These are phyloP conservation scores for Agrenia bidenticulata DNA, from an alignment of 2,888 invertebrate species.

Conservation along the genomic window DNA sequence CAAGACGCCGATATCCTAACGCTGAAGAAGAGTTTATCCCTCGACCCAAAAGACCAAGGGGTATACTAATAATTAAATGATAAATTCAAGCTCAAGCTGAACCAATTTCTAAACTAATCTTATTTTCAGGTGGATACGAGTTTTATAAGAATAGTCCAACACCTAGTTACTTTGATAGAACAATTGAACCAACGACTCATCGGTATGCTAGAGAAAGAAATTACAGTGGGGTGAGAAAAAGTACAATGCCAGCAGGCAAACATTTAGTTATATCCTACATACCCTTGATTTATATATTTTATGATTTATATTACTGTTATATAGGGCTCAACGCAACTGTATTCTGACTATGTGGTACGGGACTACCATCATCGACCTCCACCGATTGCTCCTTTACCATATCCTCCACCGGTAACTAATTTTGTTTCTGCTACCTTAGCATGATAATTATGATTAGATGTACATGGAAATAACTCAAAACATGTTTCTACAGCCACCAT, in stretches of 20 bases:
- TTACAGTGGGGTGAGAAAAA: slow-evolving; percentile 24
- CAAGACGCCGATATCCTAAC: slow-evolving; percentile 38
- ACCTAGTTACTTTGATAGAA: slow-evolving; percentile 27
- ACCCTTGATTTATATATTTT: neutral
- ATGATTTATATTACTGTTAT: slow-evolving; percentile 1
- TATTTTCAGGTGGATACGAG: slow-evolving; percentile 31
- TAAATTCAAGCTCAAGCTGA: slow-evolving; percentile 1
- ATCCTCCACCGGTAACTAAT: slow-evolving; percentile 68
- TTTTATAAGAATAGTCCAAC: slow-evolving; percentile 40
- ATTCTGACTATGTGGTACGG: slow-evolving; percentile 43
- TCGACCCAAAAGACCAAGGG: slow-evolving; percentile 46
- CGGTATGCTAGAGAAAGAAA: slow-evolving; percentile 39
- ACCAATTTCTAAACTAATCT: slow-evolving; percentile 13
- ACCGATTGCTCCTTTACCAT: slow-evolving; percentile 71
- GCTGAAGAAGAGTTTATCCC: slow-evolving; percentile 45
- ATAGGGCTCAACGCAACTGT: slow-evolving; percentile 37
- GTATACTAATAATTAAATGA: slow-evolving; percentile 25
- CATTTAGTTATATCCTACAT: neutral
- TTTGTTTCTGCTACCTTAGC: slow-evolving; percentile 53
- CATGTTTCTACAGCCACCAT: slow-evolving; percentile 54
- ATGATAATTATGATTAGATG: too few relatives aligned
- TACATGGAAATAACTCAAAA: slow-evolving; percentile 16
- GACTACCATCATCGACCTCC: slow-evolving; percentile 51
- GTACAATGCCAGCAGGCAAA: neutral
- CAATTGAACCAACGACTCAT: slow-evolving; percentile 35